Evolutionary conservation across 2,113 vertebrate species (phyloP), one percentile per base, ranked within the genome.

Genomic region (Callipepla squamata): DNA sequence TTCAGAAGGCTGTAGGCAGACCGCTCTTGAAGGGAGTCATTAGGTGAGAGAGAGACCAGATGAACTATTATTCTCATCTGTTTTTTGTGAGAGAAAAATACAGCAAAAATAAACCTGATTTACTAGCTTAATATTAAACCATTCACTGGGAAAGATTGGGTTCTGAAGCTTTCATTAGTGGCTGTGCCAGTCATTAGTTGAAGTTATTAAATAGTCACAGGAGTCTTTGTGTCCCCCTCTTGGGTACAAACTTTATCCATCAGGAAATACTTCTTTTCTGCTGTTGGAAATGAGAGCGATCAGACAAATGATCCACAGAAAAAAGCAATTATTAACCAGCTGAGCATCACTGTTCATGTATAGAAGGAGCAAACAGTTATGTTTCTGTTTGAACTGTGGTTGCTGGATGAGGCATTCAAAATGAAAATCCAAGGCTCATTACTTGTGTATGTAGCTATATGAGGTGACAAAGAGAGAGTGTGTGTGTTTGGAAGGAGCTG

Each of bases 121-220:
- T 74, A 40, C 40, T 55, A 70, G 30, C 57, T n/a, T 67, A 63
- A 81, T 78, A 45, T 84, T 81, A 63, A 51, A 84, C 47, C 63
- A 74, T 25, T 45, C 69, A 63, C 13, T 20, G 15, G 55, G 78
- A 57, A 58, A 40, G 23, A 63, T 67, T 68, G 62, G 15, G 45
- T 75, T 87, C 66, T 89, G 87, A 61, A 89, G 66, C 57, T 75
- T 75, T 91, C 87, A 19, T 26, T 72, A 16, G 42, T 65, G 80
- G 36, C 58, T 53, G 25, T 87, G 74, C 44, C 80, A 80, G 74
- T 55, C 40, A 3, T 66, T 68, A 80, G 1, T 4, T 44, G 21
- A 58, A 89, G 42, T 67, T 45, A 70, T 84, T 59, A 84, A 92
- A 86, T 53, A 83, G 59, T 66, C 84, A 78, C 44, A 65, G 92